Evolutionary conservation across 2,888 invertebrate genomes (phyloP).

Genomic region (Corbicula japonica): DNA sequence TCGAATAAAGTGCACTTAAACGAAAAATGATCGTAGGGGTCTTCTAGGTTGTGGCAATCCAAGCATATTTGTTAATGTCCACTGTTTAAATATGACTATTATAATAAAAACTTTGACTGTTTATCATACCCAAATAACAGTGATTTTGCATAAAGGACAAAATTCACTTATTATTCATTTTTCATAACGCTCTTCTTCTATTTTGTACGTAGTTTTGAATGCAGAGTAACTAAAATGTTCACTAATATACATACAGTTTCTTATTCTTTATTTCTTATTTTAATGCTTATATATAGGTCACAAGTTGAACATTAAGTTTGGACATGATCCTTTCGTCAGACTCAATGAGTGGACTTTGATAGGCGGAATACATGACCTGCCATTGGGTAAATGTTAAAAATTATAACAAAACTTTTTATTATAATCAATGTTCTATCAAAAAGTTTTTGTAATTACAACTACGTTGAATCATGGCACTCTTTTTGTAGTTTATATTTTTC

Average conservation of each 20-base stretch:
- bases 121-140: background rate
- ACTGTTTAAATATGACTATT: background rate
- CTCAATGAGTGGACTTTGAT: slow-evolving; percentile 38
- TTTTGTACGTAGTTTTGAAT: too few relatives aligned
- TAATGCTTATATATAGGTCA: slow-evolving; percentile 33
- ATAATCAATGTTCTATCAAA: background rate
- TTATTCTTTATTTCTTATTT: slow-evolving; percentile 1
- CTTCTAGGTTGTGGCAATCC: too few relatives aligned
- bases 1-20: too few relatives aligned
- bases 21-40: too few relatives aligned
- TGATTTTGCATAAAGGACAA: too few relatives aligned
- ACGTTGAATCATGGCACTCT: too few relatives aligned
- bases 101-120: background rate
- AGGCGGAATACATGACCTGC: slow-evolving; percentile 42
- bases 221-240: background rate
- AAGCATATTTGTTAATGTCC: too few relatives aligned
- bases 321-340: slow-evolving; percentile 36
- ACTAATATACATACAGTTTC: background rate
- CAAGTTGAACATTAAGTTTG: slow-evolving; percentile 31
- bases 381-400: slow-evolving; percentile 32
- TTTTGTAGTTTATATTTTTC: too few relatives aligned
- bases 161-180: too few relatives aligned
- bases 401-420: background rate
- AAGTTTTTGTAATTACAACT: too few relatives aligned
- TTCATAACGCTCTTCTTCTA: too few relatives aligned